phyloP scores from a whole-genome alignment of 2,888 invertebrate genomes.

The Tipula lateralis region DNA sequence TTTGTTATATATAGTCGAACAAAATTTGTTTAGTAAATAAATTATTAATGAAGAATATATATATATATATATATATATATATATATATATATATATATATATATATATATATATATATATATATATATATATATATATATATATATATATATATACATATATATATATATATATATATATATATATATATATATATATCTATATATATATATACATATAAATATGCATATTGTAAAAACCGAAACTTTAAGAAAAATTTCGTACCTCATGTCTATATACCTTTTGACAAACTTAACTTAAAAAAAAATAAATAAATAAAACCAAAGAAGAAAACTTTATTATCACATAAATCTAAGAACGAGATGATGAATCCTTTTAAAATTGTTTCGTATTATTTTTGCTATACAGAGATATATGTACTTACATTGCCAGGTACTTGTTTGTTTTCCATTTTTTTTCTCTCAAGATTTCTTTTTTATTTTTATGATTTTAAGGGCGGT shows the following conservation, averaged over 20 bases:
- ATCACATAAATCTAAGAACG: background rate
- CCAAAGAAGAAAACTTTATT: background rate
- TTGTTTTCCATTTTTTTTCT: background rate
- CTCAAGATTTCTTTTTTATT: background rate
- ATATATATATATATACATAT: background rate
- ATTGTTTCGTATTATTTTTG: background rate
- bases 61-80: background rate
- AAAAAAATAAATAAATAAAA: too few species aligned
- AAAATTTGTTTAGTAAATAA: background rate
- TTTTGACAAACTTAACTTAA: background rate
- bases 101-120: conserved; percentile 5
- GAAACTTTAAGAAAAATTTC: too few species aligned
- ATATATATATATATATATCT: too few species aligned
- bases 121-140: background rate
- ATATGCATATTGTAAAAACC: too few species aligned
- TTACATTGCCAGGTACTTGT: background rate
- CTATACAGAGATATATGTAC: background rate
- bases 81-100: conserved; percentile 5
- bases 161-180: conserved; percentile 12
- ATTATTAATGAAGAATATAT: background rate
- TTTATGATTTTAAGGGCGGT: background rate
- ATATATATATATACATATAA: too few species aligned
- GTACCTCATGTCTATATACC: background rate
- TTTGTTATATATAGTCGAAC: background rate
- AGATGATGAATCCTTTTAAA: background rate